Percentiles rank a stretch among this genome's conserved stretches.
Evolutionary conservation across 2,888 invertebrate genomes (phyloP).

Genomic region (Cryptocephalus primarius): DNA sequence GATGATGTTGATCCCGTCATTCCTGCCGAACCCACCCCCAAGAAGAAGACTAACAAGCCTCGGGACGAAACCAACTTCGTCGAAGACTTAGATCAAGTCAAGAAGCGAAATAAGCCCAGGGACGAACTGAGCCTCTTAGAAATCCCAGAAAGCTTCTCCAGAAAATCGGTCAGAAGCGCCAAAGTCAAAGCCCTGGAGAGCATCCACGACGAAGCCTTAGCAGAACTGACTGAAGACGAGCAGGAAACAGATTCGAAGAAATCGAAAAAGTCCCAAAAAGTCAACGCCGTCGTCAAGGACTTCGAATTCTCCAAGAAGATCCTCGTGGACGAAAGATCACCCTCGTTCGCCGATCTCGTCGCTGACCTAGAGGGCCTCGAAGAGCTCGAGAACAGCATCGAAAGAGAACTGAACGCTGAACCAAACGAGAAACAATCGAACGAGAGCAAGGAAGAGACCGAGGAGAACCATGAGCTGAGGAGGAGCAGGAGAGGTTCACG

Average conservation of each 20-base stretch:
- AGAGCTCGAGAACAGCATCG: constrained; percentile 14
- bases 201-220: constrained; percentile 20
- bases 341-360: constrained; percentile 10
- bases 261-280: not conserved
- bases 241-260: constrained; percentile 4
- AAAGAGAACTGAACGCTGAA: constrained; percentile 12
- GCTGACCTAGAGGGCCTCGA: constrained; percentile 11
- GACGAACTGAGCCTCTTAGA: too few species aligned
- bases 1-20: not conserved
- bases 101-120: too few species aligned
- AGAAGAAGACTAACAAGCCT: too few species aligned
- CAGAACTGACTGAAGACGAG: constrained; percentile 11
- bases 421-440: not conserved
- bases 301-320: constrained; percentile 2
- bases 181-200: constrained; percentile 23
- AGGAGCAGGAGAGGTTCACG: constrained; percentile 22
- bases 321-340: constrained; percentile 5
- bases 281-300: not conserved
- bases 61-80: too few species aligned
- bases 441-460: not conserved
- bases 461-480: constrained; percentile 16
- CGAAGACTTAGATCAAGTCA: too few species aligned
- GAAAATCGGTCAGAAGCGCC: constrained; percentile 14
- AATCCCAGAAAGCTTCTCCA: not conserved
- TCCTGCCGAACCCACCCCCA: too few species aligned